Base-by-base conservation (phyloP, 2,888 invertebrate genomes). In the Crocallis elinguaria region DNA sequence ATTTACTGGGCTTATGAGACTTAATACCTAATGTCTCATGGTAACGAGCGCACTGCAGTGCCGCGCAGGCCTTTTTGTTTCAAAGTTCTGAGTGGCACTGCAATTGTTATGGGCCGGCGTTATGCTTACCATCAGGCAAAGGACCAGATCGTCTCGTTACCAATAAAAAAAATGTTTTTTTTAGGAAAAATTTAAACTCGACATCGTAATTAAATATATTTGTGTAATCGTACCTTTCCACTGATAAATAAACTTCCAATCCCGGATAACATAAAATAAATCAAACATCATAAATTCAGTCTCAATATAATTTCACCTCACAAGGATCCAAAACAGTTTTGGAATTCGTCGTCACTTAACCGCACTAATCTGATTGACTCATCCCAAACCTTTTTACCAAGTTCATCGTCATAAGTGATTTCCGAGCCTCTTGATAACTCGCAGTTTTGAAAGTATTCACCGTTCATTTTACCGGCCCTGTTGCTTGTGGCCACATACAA, bases 381-480 rank as follows among this genome's bases (percentile, higher is more conserved):
- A 57, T 96, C 95, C 98, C 98, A 98, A 36, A 98, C 86, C 65
- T 93, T 94, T 3, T 93, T 94, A 1, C 95, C 95, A 56, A 94
- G 92, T 3, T 94, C 93, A 62, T 93, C 92, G 73, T 95, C 94
- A 59, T 92, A 92, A 0, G 94, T 94, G 1, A 91, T 92, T n/a
- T 92, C 92, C 0, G 88, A 77, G 7, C 95, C 83, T 7, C 85
- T 80, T n/a, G 86, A 78, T 72, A 94, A 92, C 81, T 92, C 92
- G 76, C 96, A 97, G 69, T 97, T 96, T 82, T 94, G 92, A 67
- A 94, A 97, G 73, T 96, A 96, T 81, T 95, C 94, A 35, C 97
- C 97, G 33, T 92, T 93, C 0, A 94, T 92, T 58, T 93, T 92
- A 0, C 83, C 93, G 0, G 96, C 92, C 59, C 95, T 94, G 38